phyloP scores from a whole-genome alignment of 2,113 vertebrate species.

The Crotalus tigris region DNA sequence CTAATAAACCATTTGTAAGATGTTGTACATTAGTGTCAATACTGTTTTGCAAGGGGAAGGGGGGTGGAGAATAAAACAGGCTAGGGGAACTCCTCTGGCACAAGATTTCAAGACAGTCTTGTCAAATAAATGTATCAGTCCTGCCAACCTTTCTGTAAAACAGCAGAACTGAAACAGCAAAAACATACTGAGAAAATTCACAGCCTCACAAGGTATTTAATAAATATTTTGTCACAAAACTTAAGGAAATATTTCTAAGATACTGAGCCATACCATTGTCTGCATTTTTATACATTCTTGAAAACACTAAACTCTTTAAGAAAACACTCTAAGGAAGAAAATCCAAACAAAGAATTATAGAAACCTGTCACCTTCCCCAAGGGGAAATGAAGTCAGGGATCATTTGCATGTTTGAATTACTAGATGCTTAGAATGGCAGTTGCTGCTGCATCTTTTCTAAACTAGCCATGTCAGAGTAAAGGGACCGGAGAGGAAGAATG shows the following conservation, averaged over 20 bases:
- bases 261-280: neutral
- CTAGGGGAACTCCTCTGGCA: constrained; percentile 6
- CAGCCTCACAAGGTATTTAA: neutral
- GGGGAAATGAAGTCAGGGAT: neutral
- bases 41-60: constrained; percentile 12
- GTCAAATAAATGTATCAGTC: constrained; percentile 1
- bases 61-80: neutral
- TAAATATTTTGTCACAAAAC: neutral
- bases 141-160: neutral
- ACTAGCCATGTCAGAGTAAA: neutral
- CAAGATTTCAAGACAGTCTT: constrained; percentile 14
- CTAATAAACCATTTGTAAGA: constrained; percentile 49
- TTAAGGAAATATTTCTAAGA: neutral
- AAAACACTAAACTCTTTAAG: neutral
- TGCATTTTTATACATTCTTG: neutral
- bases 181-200: neutral
- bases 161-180: neutral
- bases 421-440: neutral
- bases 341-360: neutral
- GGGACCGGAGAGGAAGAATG: neutral
- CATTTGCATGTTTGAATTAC: neutral
- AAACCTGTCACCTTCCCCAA: neutral
- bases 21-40: constrained; percentile 30
- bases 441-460: neutral
- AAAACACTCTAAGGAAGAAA: neutral